Evolutionary conservation across 2,888 invertebrate species (phyloP), one percentile per base, ranked within the genome.

Genomic region (Branchipolynoe longqiensis): DNA sequence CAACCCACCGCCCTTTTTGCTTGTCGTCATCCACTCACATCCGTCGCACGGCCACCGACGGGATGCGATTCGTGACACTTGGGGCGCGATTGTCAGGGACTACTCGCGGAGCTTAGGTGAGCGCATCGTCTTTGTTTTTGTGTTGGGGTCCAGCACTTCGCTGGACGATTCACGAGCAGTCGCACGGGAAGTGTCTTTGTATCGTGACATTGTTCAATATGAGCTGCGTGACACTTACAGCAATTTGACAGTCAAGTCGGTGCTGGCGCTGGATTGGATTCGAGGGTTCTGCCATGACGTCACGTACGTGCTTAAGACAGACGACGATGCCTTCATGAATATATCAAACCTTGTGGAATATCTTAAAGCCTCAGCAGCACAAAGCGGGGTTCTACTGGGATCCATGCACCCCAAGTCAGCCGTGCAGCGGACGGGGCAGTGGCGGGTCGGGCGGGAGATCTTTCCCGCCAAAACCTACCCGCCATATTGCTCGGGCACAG

Each of bases 291-390:
- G 84, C 54, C 22, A 41, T 31, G 31, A 73, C 18, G 84, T 48
- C 54, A 69, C 36, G 48, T 84, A 64, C 33, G 48, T 84, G 22
- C 12, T 84, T 33, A 84, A 84, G 56, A 84, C 84, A 8, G 84
- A 84, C n/a, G 84, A 84, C 54, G 84, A 84, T 48, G 84, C 64
- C 31, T 84, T 48, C 54, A 38, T 84, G 48, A 84, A 84, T 31
- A 69, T 84, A 48, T 84, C 84, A n/a, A 48, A 28, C 36, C 48
- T 84, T 22, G n/a, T 84, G 0, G 8, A 12, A 14, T 62, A 41
- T 28, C 83, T 83, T 6, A n/a, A n/a, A n/a, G n/a, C 6, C 8
- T 28, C 3, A 40, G 40, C 31, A 58, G 31, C 40, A 25, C n/a
- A 25, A 22, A 14, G 14, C 0, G 58, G 58, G 3, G 54, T 62